Base-by-base conservation (phyloP, 2,888 invertebrate species). In the Phymatocera aterrima region DNA sequence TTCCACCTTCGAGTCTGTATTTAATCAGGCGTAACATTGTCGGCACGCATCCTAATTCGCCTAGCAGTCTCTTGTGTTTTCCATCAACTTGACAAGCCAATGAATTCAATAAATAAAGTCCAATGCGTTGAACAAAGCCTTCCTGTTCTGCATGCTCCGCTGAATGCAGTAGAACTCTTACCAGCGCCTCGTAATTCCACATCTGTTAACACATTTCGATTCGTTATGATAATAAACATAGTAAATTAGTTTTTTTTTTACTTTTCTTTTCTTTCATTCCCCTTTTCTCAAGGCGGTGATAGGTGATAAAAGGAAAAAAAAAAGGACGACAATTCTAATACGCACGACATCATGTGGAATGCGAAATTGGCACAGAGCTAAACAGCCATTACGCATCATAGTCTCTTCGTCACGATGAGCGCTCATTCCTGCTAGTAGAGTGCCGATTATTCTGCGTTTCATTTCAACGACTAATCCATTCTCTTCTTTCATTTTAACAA, bases 81-180 rank as follows among this genome's bases (percentile, higher is more conserved):
- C 97, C 97, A 88, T 98, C 98, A 8, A 99, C 98, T 91, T 98
- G 98, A 90, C 99, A 99, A 5, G 99, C 98, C 83, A 99, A 92
- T 0, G 98, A 97, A 91, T 99, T 99, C 78, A 99, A 93, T 83
- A 99, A 92, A 91, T 97, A 98, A 84, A 99, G 97, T 28, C 97
- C 98, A 86, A 99, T 97, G 82, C 98, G 94, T 89, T 98, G 98
- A 10, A 98, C 97, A 89, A 98, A 98, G 51, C 97, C 96, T 90
- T 97, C 97, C 85, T 96, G 95, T 85, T 95, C 95, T 80, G 95
- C 94, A 84, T 96, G 95, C 24, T 95, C 93, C 1, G 97, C 96
- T 31, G 97, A 96, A 87, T 95, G 94, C 80, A 98, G 91, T 68
- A 98, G 92, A 77, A 98, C 95, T 83, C 94, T 94, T 1, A 98